A percentile compares a stretch with the other conserved stretches of the same genome.
These are phyloP conservation scores for Lontra canadensis DNA, from an alignment of 2,113 vertebrate genomes.

Conservation along the genomic window DNA sequence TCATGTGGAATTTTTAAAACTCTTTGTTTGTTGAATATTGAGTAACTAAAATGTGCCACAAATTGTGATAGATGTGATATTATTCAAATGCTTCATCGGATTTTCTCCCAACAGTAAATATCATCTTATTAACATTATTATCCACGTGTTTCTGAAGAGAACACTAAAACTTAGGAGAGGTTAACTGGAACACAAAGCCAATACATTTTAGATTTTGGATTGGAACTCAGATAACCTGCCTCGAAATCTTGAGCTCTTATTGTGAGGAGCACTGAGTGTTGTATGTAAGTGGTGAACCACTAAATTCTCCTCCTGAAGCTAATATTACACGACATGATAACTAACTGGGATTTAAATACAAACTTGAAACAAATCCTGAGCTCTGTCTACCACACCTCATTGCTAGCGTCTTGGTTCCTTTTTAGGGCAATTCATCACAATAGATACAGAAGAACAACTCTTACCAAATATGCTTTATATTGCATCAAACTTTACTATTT, in stretches of 20 bases:
- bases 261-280: not conserved
- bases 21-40: not conserved
- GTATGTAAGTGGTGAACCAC: not conserved
- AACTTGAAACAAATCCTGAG: not conserved
- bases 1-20: not conserved
- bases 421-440: not conserved
- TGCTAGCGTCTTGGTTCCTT: not conserved
- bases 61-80: not conserved
- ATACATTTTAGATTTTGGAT: not conserved
- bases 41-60: not conserved
- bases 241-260: not conserved
- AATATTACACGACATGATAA: not conserved
- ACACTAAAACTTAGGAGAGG: not conserved
- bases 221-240: not conserved
- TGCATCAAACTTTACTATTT: not conserved
- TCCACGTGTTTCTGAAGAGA: not conserved
- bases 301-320: not conserved
- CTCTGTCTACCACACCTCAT: not conserved
- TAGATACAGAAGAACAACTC: not conserved
- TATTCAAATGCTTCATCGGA: not conserved
- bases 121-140: not conserved
- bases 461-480: not conserved
- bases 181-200: not conserved
- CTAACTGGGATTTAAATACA: not conserved
- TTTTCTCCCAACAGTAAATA: not conserved